Evolutionary conservation across 2,113 vertebrate species (phyloP), one percentile per base, ranked within the genome.

Genomic region (Aleadryas rufinucha): DNA sequence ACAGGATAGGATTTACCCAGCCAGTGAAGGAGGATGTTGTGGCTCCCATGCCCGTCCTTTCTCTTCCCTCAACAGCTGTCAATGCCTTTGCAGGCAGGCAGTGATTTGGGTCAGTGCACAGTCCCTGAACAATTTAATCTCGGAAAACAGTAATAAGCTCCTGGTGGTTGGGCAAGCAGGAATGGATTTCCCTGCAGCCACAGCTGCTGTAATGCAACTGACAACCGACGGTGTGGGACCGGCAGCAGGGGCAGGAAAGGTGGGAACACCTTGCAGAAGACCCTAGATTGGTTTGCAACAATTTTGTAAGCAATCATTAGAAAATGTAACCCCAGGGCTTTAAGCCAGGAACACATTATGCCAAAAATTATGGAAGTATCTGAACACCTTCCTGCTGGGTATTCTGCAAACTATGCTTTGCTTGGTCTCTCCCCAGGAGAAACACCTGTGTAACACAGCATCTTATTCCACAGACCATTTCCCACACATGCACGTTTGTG

Each of bases 161-260:
- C 71, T 31, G 17, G 44, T 18, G 16, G 27, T 4, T 80, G 19
- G 22, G 31, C 28, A 70, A 80, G 56, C 23, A 84, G 59, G 27
- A 83, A 44, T 11, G 19, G 53, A 57, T 57, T 84, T 61, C 42
- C 12, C 3, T 42, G 78, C 35, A 87, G 77, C 47, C 64, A 41
- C n/a, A 64, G 33, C 24, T 21, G 27, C 35, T 1, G 2, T 68
- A 75, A 47, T 2, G 6, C 19, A 68, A 41, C 14, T 0, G 0
- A 50, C 19, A 82, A 26, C 28, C 16, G 39, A 20, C 0, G 1
- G 27, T 0, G 0, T 45, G 33, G 33, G 59, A 75, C 33, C 16
- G 7, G n/a, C 39, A 59, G 42, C n/a, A 23, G 39, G 6, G 41
- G 8, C 16, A 66, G 26, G 30, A 83, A 69, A 69, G 76, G 53